Base-by-base conservation (phyloP, 2,888 invertebrate species). In the Tetragnatha montana region DNA sequence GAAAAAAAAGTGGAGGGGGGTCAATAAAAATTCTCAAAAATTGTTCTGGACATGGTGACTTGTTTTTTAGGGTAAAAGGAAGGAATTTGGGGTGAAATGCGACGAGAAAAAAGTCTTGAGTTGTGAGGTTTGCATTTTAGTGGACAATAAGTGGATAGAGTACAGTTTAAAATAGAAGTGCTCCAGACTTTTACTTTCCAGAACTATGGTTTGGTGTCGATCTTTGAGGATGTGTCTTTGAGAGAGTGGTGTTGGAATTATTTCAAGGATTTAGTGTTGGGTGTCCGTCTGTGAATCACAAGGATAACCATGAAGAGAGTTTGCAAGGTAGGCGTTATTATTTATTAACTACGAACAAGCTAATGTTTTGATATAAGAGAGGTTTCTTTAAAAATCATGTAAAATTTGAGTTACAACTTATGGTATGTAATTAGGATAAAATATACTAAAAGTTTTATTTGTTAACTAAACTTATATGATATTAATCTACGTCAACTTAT, bases 41-140 rank as follows among this genome's bases (percentile, higher is more conserved):
- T 82, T 83, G 83, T 83, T 78, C 78, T 81, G 8, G 83, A 69
- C 70, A 89, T 89, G 89, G 81, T 89, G 51, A 21, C 35, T 85
- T 84, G 85, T 47, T 89, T 89, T 89, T 74, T 89, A 85, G 85
- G 89, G 70, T 89, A 89, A 76, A 80, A 74, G 86, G 80, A 86
- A 85, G 71, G 50, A 14, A 35, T 17, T 50, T 17, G 17, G 51
- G 35, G 17, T 17, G 60, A 49, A 22, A 51, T 73, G 76, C 69
- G 75, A 83, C 82, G 69, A 81, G 50, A 81, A 76, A 74, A 22
- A 76, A 50, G n/a, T n/a, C n/a, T n/a, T n/a, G n/a, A n/a, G 49
- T 3, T 50, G 68, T 35, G 60, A 76, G 17, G 35, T 76, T 76
- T 76, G 76, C 83, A 76, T 76, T 81, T 75, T 21, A 12, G 47